phyloP scores from a whole-genome alignment of 2,888 invertebrate species.

The Erannis defoliaria region DNA sequence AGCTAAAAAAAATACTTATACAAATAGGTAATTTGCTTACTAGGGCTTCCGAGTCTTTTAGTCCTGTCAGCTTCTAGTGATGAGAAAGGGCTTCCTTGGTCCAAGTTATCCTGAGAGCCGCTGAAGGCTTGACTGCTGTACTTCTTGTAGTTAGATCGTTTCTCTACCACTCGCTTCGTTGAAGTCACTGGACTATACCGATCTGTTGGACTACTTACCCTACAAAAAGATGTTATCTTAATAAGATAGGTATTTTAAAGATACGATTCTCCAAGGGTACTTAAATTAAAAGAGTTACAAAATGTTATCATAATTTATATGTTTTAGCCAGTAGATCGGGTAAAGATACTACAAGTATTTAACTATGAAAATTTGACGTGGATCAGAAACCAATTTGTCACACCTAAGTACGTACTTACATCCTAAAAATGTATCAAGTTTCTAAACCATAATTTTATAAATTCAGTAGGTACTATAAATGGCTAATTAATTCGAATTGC shows the following conservation, averaged over 20 bases:
- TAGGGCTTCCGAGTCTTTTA: constrained; percentile 77
- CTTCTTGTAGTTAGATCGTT: constrained; percentile 80
- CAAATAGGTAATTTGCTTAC: constrained; percentile 54
- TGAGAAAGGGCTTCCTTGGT: constrained; percentile 74
- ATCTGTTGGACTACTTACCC: constrained; percentile 77
- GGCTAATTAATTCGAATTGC: constrained; percentile 39
- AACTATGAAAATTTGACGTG: too few relatives aligned
- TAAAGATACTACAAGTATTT: too few relatives aligned
- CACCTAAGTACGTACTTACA: too few relatives aligned
- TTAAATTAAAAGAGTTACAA: too few relatives aligned
- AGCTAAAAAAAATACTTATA: background rate
- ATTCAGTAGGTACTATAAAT: background rate
- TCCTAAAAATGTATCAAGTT: too few relatives aligned
- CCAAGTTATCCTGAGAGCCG: constrained; percentile 79
- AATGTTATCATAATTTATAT: too few relatives aligned
- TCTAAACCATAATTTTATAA: too few relatives aligned
- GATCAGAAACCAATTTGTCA: too few relatives aligned
- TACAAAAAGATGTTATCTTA: constrained; percentile 38
- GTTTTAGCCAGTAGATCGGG: too few relatives aligned
- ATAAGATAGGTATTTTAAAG: too few relatives aligned
- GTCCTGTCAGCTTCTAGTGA: constrained; percentile 74
- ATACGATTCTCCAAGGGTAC: too few relatives aligned
- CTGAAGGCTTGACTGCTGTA: constrained; percentile 71
- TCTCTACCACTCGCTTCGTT: constrained; percentile 78
- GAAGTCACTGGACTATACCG: constrained; percentile 79